These are phyloP conservation scores for Andrena flavipes DNA, from an alignment of 2,888 invertebrate species.

Conservation along the genomic window DNA sequence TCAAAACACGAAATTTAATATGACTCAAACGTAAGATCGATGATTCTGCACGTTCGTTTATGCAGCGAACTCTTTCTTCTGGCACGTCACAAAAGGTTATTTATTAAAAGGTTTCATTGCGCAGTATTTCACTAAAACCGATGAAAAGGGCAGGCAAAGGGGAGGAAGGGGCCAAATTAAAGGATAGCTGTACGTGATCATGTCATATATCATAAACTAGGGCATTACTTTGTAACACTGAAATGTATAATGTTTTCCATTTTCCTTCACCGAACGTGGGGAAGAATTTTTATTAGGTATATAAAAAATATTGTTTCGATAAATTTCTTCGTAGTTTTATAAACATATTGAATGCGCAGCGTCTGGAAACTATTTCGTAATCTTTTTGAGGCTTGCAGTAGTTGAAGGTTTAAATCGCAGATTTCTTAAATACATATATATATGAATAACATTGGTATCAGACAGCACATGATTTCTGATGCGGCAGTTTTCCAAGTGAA, in stretches of 20 bases:
- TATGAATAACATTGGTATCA: too few species aligned
- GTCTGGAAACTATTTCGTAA: too few species aligned
- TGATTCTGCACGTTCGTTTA: conserved; percentile 15
- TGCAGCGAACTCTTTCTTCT: background rate
- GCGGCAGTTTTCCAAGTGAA: too few species aligned
- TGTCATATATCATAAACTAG: background rate
- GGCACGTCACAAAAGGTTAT: background rate
- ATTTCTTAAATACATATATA: too few species aligned
- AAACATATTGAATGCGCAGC: too few species aligned
- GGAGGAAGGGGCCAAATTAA: background rate
- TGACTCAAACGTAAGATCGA: conserved; percentile 13
- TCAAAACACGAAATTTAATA: conserved; percentile 4
- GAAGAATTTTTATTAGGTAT: background rate
- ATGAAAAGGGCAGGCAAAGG: too few species aligned
- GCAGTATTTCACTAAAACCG: background rate
- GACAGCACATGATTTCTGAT: too few species aligned
- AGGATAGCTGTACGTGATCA: background rate
- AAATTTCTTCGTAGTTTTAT: too few species aligned
- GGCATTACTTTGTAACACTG: background rate
- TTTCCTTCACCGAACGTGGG: background rate
- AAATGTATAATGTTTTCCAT: background rate
- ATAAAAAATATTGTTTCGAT: background rate
- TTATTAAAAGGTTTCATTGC: background rate
- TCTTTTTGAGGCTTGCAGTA: too few species aligned
- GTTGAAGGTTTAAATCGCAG: too few species aligned